Base-by-base conservation (phyloP, 1,140 invertebrate genomes). In the Matsumurasca onukii region DNA sequence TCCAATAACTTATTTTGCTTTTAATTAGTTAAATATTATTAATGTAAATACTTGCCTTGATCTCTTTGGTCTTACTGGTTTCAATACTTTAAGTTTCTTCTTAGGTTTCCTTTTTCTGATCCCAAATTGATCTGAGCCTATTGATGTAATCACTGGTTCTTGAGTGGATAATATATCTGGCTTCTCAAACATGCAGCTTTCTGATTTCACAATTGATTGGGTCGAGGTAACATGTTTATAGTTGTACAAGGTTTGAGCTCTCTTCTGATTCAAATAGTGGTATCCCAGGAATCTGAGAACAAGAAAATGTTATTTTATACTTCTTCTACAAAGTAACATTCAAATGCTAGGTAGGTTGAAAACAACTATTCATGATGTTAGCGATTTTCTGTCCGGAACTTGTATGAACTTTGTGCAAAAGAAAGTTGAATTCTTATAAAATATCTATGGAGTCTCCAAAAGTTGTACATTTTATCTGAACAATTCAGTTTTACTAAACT, bases 231-330 rank as follows among this genome's bases (percentile, higher is more conserved):
- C 17, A 39, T 17, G 17, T 9, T 5, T 39, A 39, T 17, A 9
- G 34, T 5, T 17, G n/a, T 59, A 27, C 9, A 27, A 25, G 3
- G 55, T 59, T 22, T 52, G 5, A 15, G 55, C 13, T n/a, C 55
- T 59, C n/a, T 29, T 59, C 25, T 59, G 55, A n/a, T 3, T 29
- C 55, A 59, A 29, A 27, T 59, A 59, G n/a, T 59, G 55, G 55
- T 27, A 59, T 22, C 55, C 25, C 25, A 59, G 24, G 30, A 48
- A n/a, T 22, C 31, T 64, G 20, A 34, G 51, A 66, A 49, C 9
- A 66, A 49, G n/a, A 48, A 66, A 49, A 3, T 64, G 34, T 39
- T 39, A 9, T 17, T 9, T 39, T 9, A 39, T 39, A 39, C 34
- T 39, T 17, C 5, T 39, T 39, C 5, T 17, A 39, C 34, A 39